These are phyloP conservation scores for Antennarius striatus DNA, from an alignment of 2,113 vertebrate species.

Conservation along the genomic window DNA sequence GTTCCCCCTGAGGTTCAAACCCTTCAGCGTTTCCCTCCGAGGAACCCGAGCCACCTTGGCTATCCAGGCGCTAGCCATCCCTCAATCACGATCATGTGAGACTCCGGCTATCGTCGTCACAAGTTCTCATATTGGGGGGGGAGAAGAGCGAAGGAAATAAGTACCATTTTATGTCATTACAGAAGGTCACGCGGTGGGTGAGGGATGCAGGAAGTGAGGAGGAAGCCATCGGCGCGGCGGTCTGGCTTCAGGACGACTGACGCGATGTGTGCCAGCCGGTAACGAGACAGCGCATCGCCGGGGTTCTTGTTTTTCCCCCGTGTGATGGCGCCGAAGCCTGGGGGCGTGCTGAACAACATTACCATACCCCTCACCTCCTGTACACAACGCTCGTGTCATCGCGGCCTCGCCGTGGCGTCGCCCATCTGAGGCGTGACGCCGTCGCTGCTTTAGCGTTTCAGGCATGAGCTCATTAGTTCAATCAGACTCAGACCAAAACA, in stretches of 20 bases:
- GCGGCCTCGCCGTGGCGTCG: conserved; percentile 52
- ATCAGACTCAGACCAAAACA: conserved; percentile 53
- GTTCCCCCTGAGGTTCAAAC: conserved; percentile 46
- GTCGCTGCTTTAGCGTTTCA: conserved; percentile 68
- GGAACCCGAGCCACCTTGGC: conserved; percentile 59
- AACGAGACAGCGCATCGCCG: conserved; percentile 67
- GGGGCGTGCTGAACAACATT: conserved; percentile 73
- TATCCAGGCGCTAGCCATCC: conserved; percentile 40
- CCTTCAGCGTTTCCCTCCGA: conserved; percentile 33
- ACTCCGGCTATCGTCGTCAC: conserved; percentile 52
- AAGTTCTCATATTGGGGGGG: conserved; percentile 48
- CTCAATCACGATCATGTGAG: conserved; percentile 46
- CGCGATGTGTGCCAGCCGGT: conserved; percentile 74
- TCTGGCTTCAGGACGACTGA: conserved; percentile 74
- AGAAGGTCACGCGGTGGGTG: conserved; percentile 67
- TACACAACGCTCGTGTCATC: conserved; percentile 67
- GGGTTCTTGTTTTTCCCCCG: conserved; percentile 53
- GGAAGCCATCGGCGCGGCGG: conserved; percentile 74
- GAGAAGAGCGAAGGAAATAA: conserved; percentile 58
- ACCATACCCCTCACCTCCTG: conserved; percentile 69
- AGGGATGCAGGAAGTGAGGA: conserved; percentile 73
- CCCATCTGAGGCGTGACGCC: conserved; percentile 60
- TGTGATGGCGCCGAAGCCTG: conserved; percentile 64
- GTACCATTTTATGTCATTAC: conserved; percentile 59
- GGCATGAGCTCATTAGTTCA: conserved; percentile 74